Evolutionary conservation across 2,113 vertebrate genomes (phyloP), one percentile per base, ranked within the genome.

Genomic region (Porphyrio hochstetteri): DNA sequence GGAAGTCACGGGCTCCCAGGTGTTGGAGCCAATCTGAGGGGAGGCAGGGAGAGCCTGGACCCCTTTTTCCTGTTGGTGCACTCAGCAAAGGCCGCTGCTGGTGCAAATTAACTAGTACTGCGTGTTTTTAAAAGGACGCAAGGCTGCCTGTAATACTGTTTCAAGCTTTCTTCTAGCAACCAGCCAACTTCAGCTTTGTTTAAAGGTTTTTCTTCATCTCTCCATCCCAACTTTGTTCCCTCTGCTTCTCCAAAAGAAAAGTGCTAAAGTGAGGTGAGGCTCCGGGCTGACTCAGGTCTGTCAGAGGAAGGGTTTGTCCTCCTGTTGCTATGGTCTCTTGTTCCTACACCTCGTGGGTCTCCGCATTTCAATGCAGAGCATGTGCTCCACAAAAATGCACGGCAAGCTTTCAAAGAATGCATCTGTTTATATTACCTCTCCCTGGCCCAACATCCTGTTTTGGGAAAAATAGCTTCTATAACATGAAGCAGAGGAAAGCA

Each of bases 371-470:
- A 1, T 11, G 70, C 33, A 48, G 74, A 87, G 86, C 61, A 42
- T 68, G 21, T 2, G 57, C 63, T 87, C 87, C 9, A 2, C 82
- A 88, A 78, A 96, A 81, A 89, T 25, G 76, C 33, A 3, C 77
- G 42, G 40, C 81, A 53, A 70, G 71, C 79, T 90, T 71, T 83
- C 82, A 83, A 85, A 81, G 92, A 94, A 95, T 87, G 80, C 79
- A 40, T 77, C 87, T 92, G 93, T 93, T 97, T 88, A 81, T 36
- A 35, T 90, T 86, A 85, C 96, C 90, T 90, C 94, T 48, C 90
- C 71, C 76, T 31, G 55, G 91, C 86, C 61, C 86, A 81, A 53
- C 85, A 81, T 92, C 87, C 91, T 94, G 93, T 87, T 95, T 89
- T 11, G 81, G 90, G 94, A 74, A 93, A 92, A 92, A 89, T 2